A percentile compares a stretch with the other conserved stretches of the same genome.
phyloP scores from a whole-genome alignment of 2,113 vertebrate genomes.

The Tychaedon coryphoeus region DNA sequence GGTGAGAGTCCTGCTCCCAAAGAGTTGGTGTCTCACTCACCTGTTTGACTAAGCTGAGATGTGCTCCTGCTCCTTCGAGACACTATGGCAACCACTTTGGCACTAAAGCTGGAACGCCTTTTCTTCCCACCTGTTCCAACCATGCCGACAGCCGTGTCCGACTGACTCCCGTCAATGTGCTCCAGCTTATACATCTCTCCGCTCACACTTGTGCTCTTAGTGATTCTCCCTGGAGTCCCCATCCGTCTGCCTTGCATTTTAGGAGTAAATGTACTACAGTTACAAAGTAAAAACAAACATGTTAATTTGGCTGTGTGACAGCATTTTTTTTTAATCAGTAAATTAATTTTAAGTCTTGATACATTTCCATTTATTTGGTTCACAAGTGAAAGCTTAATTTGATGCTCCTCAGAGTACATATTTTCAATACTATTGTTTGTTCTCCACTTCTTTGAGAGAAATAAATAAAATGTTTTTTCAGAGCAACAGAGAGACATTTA shows the following conservation, averaged over 20 bases:
- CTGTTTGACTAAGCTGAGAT: constrained; percentile 93
- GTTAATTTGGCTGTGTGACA: constrained; percentile 58
- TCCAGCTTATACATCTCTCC: constrained; percentile 94
- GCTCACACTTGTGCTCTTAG: constrained; percentile 96
- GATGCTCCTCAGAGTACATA: neutral
- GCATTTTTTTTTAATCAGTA: neutral
- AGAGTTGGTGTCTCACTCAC: constrained; percentile 73
- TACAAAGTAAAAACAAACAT: constrained; percentile 79
- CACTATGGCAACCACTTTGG: constrained; percentile 95
- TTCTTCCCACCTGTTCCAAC: constrained; percentile 91
- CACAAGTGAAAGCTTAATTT: neutral
- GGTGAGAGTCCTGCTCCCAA: neutral
- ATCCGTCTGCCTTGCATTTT: constrained; percentile 90
- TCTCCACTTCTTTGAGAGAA: neutral
- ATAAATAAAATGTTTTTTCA: neutral
- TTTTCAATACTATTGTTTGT: neutral
- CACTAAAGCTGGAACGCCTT: constrained; percentile 92
- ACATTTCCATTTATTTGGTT: neutral
- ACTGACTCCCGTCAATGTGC: constrained; percentile 95
- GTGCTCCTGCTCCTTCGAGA: constrained; percentile 91
- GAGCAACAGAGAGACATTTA: neutral
- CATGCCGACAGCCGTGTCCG: constrained; percentile 93
- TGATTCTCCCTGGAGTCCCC: constrained; percentile 88
- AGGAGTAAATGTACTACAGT: constrained; percentile 83
- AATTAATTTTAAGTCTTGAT: neutral